phyloP scores from a whole-genome alignment of 1,140 invertebrate genomes.

The Campoletis sonorensis region DNA sequence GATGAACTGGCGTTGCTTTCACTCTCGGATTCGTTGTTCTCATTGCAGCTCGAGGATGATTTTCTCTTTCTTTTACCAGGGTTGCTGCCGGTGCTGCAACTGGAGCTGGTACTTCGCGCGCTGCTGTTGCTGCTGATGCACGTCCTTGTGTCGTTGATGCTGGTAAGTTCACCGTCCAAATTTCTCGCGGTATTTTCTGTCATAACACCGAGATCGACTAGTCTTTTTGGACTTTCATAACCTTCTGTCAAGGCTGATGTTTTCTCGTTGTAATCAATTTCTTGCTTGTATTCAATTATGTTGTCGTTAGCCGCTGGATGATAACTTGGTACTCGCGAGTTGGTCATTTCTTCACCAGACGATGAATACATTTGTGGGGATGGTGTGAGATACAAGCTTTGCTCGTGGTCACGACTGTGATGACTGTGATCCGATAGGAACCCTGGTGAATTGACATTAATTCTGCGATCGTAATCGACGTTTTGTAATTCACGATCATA shows the following conservation, averaged over 20 bases:
- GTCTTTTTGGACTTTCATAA: slow-evolving; percentile 31
- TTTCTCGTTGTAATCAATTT: slow-evolving; percentile 45
- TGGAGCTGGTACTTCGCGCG: neutral
- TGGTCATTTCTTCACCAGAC: slow-evolving; percentile 54
- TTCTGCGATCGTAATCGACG: slow-evolving; percentile 56
- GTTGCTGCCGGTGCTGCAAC: slow-evolving; percentile 35
- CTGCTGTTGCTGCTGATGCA: slow-evolving; percentile 12
- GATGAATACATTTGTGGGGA: slow-evolving; percentile 60
- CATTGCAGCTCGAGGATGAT: slow-evolving; percentile 46
- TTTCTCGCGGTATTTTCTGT: slow-evolving; percentile 25
- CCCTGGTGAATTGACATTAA: slow-evolving; percentile 56
- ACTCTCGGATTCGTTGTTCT: slow-evolving; percentile 63
- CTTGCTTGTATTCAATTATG: slow-evolving; percentile 58
- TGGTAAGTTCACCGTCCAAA: slow-evolving; percentile 26
- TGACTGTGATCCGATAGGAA: slow-evolving; percentile 61
- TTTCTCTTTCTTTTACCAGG: slow-evolving; percentile 60
- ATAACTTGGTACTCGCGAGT: slow-evolving; percentile 21
- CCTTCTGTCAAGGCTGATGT: neutral
- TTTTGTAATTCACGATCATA: slow-evolving; percentile 49
- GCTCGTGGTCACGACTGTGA: slow-evolving; percentile 59
- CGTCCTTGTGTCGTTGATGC: slow-evolving; percentile 4
- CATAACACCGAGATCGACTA: slow-evolving; percentile 14
- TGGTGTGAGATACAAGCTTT: slow-evolving; percentile 56
- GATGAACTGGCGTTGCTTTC: slow-evolving; percentile 55
- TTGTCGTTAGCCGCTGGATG: slow-evolving; percentile 45